Evolutionary conservation across 2,113 vertebrate genomes (phyloP).

Genomic region (Corythornis cristatus): DNA sequence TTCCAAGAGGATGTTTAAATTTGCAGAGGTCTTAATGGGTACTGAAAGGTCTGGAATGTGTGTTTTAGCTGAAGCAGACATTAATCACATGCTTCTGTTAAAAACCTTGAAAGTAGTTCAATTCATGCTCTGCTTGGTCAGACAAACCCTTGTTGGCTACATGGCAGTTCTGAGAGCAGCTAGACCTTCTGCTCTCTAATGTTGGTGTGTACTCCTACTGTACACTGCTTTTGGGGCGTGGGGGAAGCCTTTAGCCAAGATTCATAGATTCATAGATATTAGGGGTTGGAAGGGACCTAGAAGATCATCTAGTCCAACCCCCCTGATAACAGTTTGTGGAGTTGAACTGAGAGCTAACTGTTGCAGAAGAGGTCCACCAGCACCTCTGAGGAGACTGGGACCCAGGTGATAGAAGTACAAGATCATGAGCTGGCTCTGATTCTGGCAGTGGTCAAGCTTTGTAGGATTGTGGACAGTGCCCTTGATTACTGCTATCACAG

Average conservation of each 20-base stretch:
- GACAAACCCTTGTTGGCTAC: conserved; percentile 1
- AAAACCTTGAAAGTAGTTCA: neutral
- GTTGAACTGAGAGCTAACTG: neutral
- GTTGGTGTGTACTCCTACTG: neutral
- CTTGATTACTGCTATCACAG: neutral
- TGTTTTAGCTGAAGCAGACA: conserved; percentile 4
- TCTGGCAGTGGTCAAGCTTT: neutral
- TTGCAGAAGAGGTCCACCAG: neutral
- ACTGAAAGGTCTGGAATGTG: conserved; percentile 15
- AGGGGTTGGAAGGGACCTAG: too few species aligned
- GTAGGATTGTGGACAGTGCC: neutral
- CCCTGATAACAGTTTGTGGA: neutral
- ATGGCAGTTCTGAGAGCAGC: conserved; percentile 29
- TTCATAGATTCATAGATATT: too few species aligned
- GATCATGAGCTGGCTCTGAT: neutral
- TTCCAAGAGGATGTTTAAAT: conserved; percentile 30
- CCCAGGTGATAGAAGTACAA: neutral
- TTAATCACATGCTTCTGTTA: neutral
- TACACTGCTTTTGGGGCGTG: neutral
- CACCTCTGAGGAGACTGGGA: neutral
- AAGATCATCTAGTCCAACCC: too few species aligned
- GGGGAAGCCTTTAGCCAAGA: neutral
- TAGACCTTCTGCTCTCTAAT: neutral
- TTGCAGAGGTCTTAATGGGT: conserved; percentile 17
- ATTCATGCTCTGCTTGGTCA: neutral